A percentile compares a stretch with the other conserved stretches of the same genome.
phyloP scores from a whole-genome alignment of 2,113 vertebrate species.

The Pterocles burchelli region DNA sequence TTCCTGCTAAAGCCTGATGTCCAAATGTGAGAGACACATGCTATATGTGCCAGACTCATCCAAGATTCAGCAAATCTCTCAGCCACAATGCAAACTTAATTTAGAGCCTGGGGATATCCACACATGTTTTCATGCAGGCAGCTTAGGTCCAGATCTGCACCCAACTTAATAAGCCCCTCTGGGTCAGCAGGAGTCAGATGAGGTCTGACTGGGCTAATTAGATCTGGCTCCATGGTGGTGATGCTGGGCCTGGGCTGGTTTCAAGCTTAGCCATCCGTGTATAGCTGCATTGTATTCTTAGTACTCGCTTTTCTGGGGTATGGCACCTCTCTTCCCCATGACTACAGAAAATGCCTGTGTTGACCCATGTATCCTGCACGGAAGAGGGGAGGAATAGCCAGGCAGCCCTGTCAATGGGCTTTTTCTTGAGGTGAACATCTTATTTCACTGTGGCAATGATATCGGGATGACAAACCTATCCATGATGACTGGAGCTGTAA shows the following conservation, averaged over 20 bases:
- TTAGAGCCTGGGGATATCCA: neutral
- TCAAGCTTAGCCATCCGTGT: neutral
- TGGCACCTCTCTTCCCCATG: neutral
- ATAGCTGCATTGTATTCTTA: neutral
- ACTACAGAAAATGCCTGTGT: neutral
- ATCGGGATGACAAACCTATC: neutral
- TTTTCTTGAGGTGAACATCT: neutral
- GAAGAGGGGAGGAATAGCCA: neutral
- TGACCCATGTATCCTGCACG: neutral
- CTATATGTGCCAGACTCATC: neutral
- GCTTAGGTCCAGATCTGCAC: neutral
- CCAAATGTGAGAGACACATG: neutral
- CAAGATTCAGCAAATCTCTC: neutral
- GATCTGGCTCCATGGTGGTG: neutral
- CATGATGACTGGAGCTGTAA: neutral
- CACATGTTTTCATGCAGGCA: neutral
- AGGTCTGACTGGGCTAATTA: neutral
- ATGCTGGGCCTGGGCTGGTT: neutral
- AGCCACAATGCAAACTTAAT: neutral
- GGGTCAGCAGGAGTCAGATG: neutral
- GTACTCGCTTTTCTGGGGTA: neutral
- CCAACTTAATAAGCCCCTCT: constrained; percentile 1
- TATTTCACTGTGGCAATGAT: neutral
- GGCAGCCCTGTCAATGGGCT: neutral
- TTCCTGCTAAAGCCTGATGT: neutral